Percentiles rank a stretch among this genome's conserved stretches.
Conservation (phyloP, 2,888 invertebrate genomes). For the Scaeva pyrastri region DNA sequence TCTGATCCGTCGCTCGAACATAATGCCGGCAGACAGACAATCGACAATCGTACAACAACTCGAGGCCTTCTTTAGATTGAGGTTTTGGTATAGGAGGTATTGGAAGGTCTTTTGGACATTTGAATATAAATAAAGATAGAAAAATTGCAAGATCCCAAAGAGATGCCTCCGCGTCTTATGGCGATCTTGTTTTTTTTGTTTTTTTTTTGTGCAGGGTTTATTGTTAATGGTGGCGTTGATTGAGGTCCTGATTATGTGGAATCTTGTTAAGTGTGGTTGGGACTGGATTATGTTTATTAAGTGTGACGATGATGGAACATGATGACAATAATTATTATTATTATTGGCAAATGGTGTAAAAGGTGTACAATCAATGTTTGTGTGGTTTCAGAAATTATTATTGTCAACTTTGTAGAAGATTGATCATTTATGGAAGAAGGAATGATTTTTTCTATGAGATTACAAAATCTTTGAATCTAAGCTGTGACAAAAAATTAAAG, state of each 20-base stretch:
- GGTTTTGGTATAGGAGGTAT: conserved; percentile 20
- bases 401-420: too few species aligned
- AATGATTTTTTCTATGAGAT: too few species aligned
- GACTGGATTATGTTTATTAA: conserved; percentile 25
- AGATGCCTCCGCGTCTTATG: neutral
- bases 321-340: neutral
- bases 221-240: conserved; percentile 65
- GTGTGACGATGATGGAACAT: neutral
- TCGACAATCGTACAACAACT: conserved; percentile 5
- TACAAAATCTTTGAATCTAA: too few species aligned
- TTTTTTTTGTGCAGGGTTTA: conserved; percentile 10
- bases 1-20: neutral
- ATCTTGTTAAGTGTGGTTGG: conserved; percentile 46
- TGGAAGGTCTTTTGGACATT: conserved; percentile 22
- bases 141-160: conserved; percentile 28
- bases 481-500: too few species aligned
- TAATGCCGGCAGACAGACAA: conserved; percentile 25
- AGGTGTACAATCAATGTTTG: too few species aligned
- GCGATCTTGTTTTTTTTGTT: too few species aligned
- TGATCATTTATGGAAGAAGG: too few species aligned
- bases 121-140: conserved; percentile 66
- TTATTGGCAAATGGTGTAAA: too few species aligned
- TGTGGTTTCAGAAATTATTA: too few species aligned
- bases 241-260: conserved; percentile 64
- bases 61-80: conserved; percentile 14